These are phyloP conservation scores for Xenopus petersii DNA, from an alignment of 2,797 vertebrate genomes.

Conservation along the genomic window DNA sequence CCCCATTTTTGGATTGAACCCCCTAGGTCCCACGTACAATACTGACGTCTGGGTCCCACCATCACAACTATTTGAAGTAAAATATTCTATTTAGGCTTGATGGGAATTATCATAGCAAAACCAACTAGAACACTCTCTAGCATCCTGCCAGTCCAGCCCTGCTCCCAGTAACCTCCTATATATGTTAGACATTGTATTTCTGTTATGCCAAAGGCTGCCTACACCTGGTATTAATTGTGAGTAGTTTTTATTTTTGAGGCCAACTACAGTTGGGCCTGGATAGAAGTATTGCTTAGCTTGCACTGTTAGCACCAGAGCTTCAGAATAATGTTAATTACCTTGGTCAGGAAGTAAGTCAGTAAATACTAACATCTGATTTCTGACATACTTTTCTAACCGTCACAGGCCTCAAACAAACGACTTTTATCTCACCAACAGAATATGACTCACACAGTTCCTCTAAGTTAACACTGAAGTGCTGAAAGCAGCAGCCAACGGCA, in stretches of 20 bases:
- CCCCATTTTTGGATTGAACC: no score
- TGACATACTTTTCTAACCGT: slow-evolving; percentile 2
- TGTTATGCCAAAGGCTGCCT: neutral
- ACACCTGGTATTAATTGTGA: neutral
- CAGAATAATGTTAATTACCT: slow-evolving; percentile 6
- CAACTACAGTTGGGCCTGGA: neutral
- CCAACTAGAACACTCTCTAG: no score
- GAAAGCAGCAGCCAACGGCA: slow-evolving; percentile 18
- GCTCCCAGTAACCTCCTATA: no score
- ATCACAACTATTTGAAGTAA: no score
- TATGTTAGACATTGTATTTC: no score
- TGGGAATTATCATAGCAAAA: no score
- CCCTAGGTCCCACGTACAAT: no score
- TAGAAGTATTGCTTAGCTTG: neutral
- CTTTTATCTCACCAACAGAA: slow-evolving; percentile 16
- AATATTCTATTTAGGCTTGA: no score
- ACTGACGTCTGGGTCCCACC: no score
- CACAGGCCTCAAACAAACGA: slow-evolving; percentile 16
- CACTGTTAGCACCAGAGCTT: neutral
- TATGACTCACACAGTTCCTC: slow-evolving; percentile 18
- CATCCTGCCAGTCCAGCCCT: no score
- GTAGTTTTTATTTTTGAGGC: no score
- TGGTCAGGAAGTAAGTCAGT: neutral
- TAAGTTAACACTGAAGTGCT: slow-evolving; percentile 21
- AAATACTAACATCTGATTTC: neutral